Base-by-base conservation (phyloP, 2,888 invertebrate species). In the Drosophila tanythrix region DNA sequence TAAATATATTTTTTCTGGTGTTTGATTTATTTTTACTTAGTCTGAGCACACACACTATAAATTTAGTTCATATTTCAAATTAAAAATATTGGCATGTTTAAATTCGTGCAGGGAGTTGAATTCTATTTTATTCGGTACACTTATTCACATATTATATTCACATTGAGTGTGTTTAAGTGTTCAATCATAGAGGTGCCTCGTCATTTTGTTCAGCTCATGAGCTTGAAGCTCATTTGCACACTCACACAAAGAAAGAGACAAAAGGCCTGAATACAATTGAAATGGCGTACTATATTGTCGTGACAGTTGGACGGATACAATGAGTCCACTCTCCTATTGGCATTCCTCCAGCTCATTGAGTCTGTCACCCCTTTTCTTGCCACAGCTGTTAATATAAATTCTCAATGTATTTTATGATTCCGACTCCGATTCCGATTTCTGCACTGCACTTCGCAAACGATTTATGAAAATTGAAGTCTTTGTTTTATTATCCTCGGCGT, bases 381-480 rank as follows among this genome's bases (percentile, higher is more conserved):
- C 78, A 72, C 76, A 83, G 84, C 86, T 88, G 84, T 86, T 84
- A 82, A 88, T 88, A 82, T 74, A 74, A 83, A 86, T 86, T 83
- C 79, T 65, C 68, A 83, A 70, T 81, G 66, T 66, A 81, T 68
- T 56, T 86, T 79, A 51, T 75, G 76, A 84, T 79, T 83, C 74
- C 29, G 29, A 29, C 29, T 13, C n/a, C 27, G 25, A 15, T 25
- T 25, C 25, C 46, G 46, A 46, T 46, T 46, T n/a, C 8, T 38
- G 56, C 38, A 56, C 36, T 52, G 46, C 59, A 59, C 63, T 69
- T 79, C 67, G 76, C 83, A 80, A 46, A 80, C 81, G 85, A 85
- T 90, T 89, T 89, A 89, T 90, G 88, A 88, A 89, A 89, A 90
- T 90, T 88, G 79, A 89, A 88, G 79, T 87, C 86, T 84, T 81